Conservation (phyloP, 2,113 vertebrate genomes). For the Deroptyus accipitrinus region DNA sequence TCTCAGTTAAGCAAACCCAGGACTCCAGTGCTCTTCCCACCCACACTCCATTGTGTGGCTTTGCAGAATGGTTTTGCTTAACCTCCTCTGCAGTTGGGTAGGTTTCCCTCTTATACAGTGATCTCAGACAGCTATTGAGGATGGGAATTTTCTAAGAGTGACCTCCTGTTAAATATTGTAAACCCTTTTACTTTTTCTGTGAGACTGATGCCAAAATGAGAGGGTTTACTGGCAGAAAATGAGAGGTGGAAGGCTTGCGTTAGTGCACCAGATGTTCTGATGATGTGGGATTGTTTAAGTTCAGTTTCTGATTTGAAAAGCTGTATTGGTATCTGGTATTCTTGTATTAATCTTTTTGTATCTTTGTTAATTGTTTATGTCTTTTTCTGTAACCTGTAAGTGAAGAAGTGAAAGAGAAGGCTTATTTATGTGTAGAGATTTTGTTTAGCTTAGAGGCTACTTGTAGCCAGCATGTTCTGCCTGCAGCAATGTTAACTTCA, state of each 20-base stretch:
- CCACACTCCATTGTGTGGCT: neutral
- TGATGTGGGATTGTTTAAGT: neutral
- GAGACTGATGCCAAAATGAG: neutral
- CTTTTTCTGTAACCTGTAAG: slow-evolving; percentile 3
- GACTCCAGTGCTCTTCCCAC: neutral
- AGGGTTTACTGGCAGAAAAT: neutral
- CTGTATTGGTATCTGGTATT: neutral
- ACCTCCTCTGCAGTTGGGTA: neutral
- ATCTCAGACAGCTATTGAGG: neutral
- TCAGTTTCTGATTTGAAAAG: neutral
- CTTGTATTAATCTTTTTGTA: neutral
- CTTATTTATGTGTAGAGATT: slow-evolving; percentile 1
- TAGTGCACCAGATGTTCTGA: neutral
- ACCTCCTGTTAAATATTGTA: neutral
- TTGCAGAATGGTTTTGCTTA: neutral
- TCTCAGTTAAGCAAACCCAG: neutral
- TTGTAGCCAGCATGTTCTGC: neutral
- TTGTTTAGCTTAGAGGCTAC: slow-evolving; percentile 22
- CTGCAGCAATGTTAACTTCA: neutral
- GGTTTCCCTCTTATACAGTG: neutral
- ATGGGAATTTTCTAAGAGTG: neutral
- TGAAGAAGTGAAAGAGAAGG: neutral
- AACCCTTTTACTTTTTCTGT: neutral
- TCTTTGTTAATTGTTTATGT: neutral
- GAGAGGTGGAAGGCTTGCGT: neutral